Evolutionary conservation across 2,113 vertebrate genomes (phyloP).

Genomic region (Pluvialis apricaria): DNA sequence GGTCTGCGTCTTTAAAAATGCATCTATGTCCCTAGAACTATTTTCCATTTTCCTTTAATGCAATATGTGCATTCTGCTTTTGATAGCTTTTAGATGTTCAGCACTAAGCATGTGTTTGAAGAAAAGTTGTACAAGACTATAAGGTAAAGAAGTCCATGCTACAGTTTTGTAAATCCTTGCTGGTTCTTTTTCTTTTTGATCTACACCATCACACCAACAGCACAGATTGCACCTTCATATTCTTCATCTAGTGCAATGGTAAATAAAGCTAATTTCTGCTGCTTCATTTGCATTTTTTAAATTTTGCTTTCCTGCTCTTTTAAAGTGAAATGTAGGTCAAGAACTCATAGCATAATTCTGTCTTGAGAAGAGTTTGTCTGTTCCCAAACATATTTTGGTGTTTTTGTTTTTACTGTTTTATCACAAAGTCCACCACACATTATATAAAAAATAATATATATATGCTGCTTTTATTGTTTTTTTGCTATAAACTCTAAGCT

Average conservation of each 20-base stretch:
- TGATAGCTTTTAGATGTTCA: slow-evolving; percentile 24
- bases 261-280: slow-evolving; percentile 7
- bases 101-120: slow-evolving; percentile 21
- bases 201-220: background rate
- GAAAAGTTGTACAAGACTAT: slow-evolving; percentile 16
- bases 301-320: background rate
- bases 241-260: background rate
- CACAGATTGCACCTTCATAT: background rate
- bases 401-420: background rate
- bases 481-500: background rate
- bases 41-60: slow-evolving; percentile 34
- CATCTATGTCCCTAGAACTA: background rate
- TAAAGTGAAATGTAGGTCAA: background rate
- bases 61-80: slow-evolving; percentile 38
- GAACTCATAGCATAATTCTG: background rate
- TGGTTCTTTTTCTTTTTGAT: background rate
- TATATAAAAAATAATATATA: background rate
- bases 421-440: background rate
- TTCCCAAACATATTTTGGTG: background rate
- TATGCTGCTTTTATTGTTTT: background rate
- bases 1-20: background rate
- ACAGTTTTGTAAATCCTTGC: background rate
- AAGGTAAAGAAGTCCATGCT: background rate
- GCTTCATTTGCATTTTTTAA: background rate
- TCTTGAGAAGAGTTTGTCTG: background rate